phyloP scores from a whole-genome alignment of 1,140 invertebrate genomes.

The Cydia strobilella region DNA sequence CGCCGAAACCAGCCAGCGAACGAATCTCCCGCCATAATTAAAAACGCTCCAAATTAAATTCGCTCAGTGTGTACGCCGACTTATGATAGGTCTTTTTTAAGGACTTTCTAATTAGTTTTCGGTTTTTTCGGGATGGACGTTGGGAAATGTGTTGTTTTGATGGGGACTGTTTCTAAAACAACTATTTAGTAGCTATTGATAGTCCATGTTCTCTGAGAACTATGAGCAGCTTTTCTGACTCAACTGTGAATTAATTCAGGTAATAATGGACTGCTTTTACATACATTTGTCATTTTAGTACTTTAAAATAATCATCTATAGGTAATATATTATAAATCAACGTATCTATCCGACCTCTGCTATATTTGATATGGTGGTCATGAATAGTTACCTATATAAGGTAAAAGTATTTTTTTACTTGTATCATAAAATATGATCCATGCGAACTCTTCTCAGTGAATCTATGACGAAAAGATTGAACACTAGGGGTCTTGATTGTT shows the following conservation, averaged over 20 bases:
- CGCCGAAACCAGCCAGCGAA: conserved; percentile 70
- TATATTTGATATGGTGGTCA: too few species aligned
- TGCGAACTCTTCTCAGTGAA: too few species aligned
- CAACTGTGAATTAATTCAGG: too few species aligned
- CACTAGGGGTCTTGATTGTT: too few species aligned
- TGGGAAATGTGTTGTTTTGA: conserved; percentile 47
- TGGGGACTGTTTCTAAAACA: background rate
- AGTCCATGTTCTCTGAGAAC: background rate
- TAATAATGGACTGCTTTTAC: too few species aligned
- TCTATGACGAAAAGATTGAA: too few species aligned
- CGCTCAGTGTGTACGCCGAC: conserved; percentile 71
- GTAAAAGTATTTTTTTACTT: background rate
- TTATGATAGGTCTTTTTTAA: conserved; percentile 78
- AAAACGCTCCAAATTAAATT: conserved; percentile 79
- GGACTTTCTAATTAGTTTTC: conserved; percentile 77
- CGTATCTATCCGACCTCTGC: too few species aligned
- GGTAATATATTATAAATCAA: too few species aligned
- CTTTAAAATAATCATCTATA: too few species aligned
- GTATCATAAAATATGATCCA: background rate
- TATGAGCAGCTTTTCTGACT: too few species aligned
- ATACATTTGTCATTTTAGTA: too few species aligned
- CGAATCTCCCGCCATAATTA: conserved; percentile 74
- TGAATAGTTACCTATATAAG: too few species aligned
- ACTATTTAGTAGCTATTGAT: background rate
- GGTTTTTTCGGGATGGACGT: conserved; percentile 51